These are phyloP conservation scores for Idaea aversata DNA, from an alignment of 2,888 invertebrate genomes.

Conservation along the genomic window DNA sequence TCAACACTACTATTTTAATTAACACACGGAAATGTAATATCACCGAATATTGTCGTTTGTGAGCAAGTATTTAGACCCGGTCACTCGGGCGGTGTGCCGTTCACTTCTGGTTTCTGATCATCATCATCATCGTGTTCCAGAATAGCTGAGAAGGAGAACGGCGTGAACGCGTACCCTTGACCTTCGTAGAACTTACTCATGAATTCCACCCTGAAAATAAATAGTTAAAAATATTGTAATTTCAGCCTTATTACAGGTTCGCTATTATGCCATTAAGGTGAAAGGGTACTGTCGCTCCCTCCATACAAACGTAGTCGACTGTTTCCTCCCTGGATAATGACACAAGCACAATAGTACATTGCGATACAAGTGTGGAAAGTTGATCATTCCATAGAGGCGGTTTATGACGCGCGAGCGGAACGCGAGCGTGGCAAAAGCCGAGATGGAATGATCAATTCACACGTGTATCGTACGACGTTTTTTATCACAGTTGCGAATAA, in stretches of 20 bases:
- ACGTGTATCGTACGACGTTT: too few species aligned
- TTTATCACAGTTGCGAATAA: too few species aligned
- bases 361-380: too few species aligned
- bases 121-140: conserved; percentile 77
- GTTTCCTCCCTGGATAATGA: too few species aligned
- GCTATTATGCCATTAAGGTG: not conserved
- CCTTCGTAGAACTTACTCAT: conserved; percentile 96
- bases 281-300: too few species aligned
- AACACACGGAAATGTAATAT: not conserved
- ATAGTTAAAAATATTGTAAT: not conserved
- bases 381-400: too few species aligned
- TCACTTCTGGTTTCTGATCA: conserved; percentile 49
- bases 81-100: conserved; percentile 60
- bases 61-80: conserved; percentile 28
- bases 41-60: conserved; percentile 15
- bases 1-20: not conserved
- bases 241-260: too few species aligned
- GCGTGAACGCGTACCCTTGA: conserved; percentile 85
- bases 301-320: too few species aligned
- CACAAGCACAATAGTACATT: too few species aligned
- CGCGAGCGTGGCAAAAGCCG: too few species aligned
- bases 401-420: too few species aligned
- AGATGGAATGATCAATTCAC: too few species aligned
- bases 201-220: conserved; percentile 92
- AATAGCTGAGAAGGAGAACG: conserved; percentile 86